Base-by-base conservation (phyloP, 2,113 vertebrate species). In the Tympanuchus pallidicinctus region DNA sequence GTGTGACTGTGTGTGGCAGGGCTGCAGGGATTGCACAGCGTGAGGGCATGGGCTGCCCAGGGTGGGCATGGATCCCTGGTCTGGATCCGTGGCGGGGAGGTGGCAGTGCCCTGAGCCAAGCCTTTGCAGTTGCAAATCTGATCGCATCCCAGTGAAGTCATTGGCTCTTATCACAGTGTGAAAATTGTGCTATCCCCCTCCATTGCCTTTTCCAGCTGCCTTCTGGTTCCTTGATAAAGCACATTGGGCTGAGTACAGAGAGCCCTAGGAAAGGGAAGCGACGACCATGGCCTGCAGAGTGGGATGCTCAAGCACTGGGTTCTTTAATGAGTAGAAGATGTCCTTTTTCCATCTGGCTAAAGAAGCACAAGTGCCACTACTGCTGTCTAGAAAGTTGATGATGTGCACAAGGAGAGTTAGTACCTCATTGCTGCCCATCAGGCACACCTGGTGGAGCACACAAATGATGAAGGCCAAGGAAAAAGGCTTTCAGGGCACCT, bases 41-140 rank as follows among this genome's bases (percentile, higher is more conserved):
- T 0, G 1, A 32, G 63, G n/a, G 61, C 75, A 50, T n/a, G 76
- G 57, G 38, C 69, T 63, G 18, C 40, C 47, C 85, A 36, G 64
- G 60, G 45, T 12, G 14, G 47, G 59, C 40, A 40, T 40, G 48
- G 59, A 60, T n/a, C 50, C 42, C 43, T 84, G 56, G 61, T 65
- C 10, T 0, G 28, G 8, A 43, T 43, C 18, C n/a, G 8, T 13
- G 59, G n/a, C 1, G 1, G 66, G 13, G 1, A 63, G 48, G 24
- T 27, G 47, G 64, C 36, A 18, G 30, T 30, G 47, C 67, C 28
- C 78, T 0, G 8, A 64, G 78, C 57, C 82, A 86, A 52, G 25
- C 54, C 42, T 82, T 65, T 27, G 5, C 28, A 18, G 61, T 32
- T 27, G 30, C 43, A 13, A 30, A 4, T 25, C 4, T 38, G 81